A percentile compares a stretch with the other conserved stretches of the same genome.
phyloP scores from a whole-genome alignment of 2,113 vertebrate species.

The Cathartes aura region DNA sequence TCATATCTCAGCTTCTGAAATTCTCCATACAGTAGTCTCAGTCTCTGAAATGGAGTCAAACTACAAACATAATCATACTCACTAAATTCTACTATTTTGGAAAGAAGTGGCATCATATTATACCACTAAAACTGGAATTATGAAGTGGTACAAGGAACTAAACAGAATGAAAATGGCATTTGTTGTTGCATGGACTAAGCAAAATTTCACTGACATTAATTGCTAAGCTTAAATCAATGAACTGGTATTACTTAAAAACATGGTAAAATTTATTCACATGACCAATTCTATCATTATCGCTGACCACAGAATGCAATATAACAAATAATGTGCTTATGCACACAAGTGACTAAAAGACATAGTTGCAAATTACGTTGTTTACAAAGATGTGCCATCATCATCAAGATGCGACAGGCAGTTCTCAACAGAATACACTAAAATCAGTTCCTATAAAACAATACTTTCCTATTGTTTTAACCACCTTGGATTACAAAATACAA shows the following conservation, averaged over 20 bases:
- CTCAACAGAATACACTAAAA: background rate
- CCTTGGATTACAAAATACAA: background rate
- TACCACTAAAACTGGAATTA: conserved; percentile 5
- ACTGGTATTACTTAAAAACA: background rate
- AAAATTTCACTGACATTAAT: background rate
- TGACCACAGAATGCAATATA: background rate
- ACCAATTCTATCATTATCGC: background rate
- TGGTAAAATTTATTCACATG: background rate
- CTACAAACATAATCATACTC: conserved; percentile 51
- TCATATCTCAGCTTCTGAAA: background rate
- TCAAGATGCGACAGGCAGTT: background rate
- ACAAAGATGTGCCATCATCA: background rate
- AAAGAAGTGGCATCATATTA: conserved; percentile 4
- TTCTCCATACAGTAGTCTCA: background rate
- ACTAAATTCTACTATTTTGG: conserved; percentile 7
- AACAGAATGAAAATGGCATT: background rate
- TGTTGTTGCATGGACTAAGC: background rate
- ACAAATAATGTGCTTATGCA: background rate
- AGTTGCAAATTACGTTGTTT: background rate
- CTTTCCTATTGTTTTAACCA: background rate
- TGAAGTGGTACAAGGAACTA: background rate
- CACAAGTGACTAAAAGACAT: background rate
- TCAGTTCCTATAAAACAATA: background rate
- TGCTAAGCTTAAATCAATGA: background rate
- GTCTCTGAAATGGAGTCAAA: conserved; percentile 8